phyloP scores from a whole-genome alignment of 2,113 vertebrate genomes.

The Otocyon megalotis region DNA sequence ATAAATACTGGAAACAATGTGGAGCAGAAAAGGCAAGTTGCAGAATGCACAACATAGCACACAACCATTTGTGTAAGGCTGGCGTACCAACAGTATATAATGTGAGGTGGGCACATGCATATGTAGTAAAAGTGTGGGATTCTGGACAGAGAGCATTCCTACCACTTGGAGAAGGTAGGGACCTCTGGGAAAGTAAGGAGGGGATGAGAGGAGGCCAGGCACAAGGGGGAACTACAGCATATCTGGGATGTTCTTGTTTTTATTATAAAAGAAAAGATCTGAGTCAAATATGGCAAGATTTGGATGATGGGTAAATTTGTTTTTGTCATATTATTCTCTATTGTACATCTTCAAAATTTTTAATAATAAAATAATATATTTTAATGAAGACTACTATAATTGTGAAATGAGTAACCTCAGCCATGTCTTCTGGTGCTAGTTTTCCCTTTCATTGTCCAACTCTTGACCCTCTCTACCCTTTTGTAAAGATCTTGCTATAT shows the following conservation, averaged over 20 bases:
- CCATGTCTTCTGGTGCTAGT: background rate
- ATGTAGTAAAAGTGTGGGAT: too few relatives aligned
- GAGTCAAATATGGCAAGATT: background rate
- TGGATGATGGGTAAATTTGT: background rate
- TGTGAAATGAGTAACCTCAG: background rate
- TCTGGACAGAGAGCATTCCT: background rate
- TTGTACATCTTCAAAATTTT: background rate
- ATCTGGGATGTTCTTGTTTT: background rate
- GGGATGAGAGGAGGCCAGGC: background rate
- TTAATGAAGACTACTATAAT: background rate
- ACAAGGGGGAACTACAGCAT: background rate
- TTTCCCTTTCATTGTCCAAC: background rate
- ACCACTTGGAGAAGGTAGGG: background rate
- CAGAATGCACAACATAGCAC: background rate
- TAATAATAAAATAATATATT: constrained; percentile 16
- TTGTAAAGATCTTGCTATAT: background rate
- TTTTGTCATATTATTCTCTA: background rate
- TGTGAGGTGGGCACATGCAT: background rate
- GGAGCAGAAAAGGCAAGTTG: background rate
- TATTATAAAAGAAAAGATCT: background rate
- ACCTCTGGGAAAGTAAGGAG: background rate
- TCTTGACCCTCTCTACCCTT: background rate
- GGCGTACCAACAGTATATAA: background rate
- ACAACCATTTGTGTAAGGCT: background rate
- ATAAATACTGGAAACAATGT: background rate